Evolutionary conservation across 2,113 vertebrate species (phyloP).

Genomic region (Hiodon tergisus): DNA sequence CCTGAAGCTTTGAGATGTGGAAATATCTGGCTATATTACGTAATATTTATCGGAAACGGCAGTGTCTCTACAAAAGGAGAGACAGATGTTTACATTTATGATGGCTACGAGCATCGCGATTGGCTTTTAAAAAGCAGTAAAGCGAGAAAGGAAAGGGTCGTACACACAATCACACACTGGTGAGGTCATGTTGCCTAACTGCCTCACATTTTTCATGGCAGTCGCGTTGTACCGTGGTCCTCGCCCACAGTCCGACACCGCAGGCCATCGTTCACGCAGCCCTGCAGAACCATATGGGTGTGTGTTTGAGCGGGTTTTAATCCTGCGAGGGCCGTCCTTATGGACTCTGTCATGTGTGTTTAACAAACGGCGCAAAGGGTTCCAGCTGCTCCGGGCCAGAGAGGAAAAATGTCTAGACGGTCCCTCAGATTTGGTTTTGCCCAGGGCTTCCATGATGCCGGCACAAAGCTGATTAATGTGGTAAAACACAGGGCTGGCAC

Average conservation of each 20-base stretch:
- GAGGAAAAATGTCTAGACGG: slow-evolving; percentile 31
- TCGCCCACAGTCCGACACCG: slow-evolving; percentile 32
- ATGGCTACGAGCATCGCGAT: slow-evolving; percentile 43
- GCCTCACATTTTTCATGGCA: slow-evolving; percentile 26
- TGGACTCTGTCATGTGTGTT: slow-evolving; percentile 42
- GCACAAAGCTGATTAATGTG: slow-evolving; percentile 32
- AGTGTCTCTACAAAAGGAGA: slow-evolving; percentile 45
- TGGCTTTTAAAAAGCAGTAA: slow-evolving; percentile 44
- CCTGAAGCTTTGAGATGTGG: slow-evolving; percentile 41
- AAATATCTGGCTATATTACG: slow-evolving; percentile 42
- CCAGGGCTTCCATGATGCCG: slow-evolving; percentile 27
- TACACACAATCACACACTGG: slow-evolving; percentile 30
- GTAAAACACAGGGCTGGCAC: slow-evolving; percentile 37
- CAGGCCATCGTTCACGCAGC: neutral
- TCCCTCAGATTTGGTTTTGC: slow-evolving; percentile 29
- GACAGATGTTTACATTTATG: slow-evolving; percentile 58
- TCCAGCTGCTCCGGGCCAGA: slow-evolving; percentile 7
- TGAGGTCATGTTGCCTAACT: slow-evolving; percentile 18
- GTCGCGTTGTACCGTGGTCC: slow-evolving; percentile 29
- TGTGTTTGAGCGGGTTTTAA: slow-evolving; percentile 31
- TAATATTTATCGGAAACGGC: slow-evolving; percentile 51
- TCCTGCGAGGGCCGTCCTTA: slow-evolving; percentile 30
- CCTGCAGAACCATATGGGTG: slow-evolving; percentile 2
- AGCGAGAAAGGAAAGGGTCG: slow-evolving; percentile 32
- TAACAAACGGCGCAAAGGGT: slow-evolving; percentile 38